phyloP scores from a whole-genome alignment of 92 coral and sea anemone genomes.

The Siderastrea radians region DNA sequence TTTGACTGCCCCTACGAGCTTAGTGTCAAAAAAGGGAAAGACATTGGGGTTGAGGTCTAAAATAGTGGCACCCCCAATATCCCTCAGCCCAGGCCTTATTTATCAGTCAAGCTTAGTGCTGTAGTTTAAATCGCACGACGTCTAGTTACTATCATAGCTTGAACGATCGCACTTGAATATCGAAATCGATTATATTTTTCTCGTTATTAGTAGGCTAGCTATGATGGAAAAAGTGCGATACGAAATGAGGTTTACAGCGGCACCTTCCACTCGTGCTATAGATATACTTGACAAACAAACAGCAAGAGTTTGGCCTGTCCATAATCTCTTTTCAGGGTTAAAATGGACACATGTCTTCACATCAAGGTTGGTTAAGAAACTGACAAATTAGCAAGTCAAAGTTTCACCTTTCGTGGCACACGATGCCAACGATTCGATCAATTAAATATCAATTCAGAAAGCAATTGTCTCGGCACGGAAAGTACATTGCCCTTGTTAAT shows the following conservation, averaged over 20 bases:
- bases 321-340: background rate
- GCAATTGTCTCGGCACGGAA: background rate
- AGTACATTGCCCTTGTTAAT: background rate
- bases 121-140: too few relatives aligned
- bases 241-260: background rate
- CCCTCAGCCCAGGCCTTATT: too few relatives aligned
- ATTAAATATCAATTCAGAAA: background rate
- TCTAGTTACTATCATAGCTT: too few relatives aligned
- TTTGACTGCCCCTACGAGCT: too few relatives aligned
- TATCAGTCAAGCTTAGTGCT: too few relatives aligned
- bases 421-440: background rate
- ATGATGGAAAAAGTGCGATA: background rate
- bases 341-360: background rate
- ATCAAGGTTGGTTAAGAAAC: background rate
- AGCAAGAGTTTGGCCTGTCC: background rate
- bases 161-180: too few relatives aligned
- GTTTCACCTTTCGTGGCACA: background rate
- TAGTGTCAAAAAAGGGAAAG: too few relatives aligned
- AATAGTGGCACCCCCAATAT: too few relatives aligned
- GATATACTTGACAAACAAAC: background rate
- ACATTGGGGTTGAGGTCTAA: too few relatives aligned
- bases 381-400: conserved; percentile 17
- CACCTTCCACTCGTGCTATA: background rate
- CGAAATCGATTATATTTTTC: too few relatives aligned
- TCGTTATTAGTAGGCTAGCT: background rate